Evolutionary conservation across 2,888 invertebrate genomes (phyloP), one percentile per base, ranked within the genome.

Genomic region (Zootermopsis nevadensis): DNA sequence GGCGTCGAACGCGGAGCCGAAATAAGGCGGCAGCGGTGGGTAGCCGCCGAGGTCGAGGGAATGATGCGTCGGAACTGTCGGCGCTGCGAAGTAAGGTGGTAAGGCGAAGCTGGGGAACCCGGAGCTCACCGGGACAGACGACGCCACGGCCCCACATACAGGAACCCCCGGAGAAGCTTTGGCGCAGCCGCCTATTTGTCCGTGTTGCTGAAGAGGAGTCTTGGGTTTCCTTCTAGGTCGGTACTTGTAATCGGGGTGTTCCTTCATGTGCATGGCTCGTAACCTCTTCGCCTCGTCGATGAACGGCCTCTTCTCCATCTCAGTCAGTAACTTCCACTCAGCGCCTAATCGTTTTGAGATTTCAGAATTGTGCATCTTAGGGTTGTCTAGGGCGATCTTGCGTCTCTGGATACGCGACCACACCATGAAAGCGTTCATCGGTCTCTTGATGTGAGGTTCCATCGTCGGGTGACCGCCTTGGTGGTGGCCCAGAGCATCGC

Each of bases 341-440:
- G 96, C 96, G 0, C 98, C 98, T 74, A 98, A 91, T 24, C 97
- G 92, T 89, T 98, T 98, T 33, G 96, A 97, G 85, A 98, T 98
- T 89, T 96, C 96, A 0, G 95, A 95, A 87, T 96, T 96, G 89
- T 96, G 96, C 96, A 96, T 96, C 89, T 95, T 98, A 87, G 98
- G 98, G 89, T 98, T 98, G 87, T 98, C 97, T 90, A 96, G 93
- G 1, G 98, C 97, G 88, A 98, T 98, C 90, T 97, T 97, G 82
- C 97, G 93, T 27, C 98, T 91, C 89, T 98, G 97, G 67, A 97
- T 94, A 69, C 98, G 91, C 8, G 98, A 97, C 98, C 98, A 98
- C 48, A 97, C 98, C 98, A 98, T 98, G 90, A 98, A 98, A 0
- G 98, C 98, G 91, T 98, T 98, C 98, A 99, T 98, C 2, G 98